These are phyloP conservation scores for Mesoclemmys tuberculata DNA, from an alignment of 2,113 vertebrate genomes.

Conservation along the genomic window DNA sequence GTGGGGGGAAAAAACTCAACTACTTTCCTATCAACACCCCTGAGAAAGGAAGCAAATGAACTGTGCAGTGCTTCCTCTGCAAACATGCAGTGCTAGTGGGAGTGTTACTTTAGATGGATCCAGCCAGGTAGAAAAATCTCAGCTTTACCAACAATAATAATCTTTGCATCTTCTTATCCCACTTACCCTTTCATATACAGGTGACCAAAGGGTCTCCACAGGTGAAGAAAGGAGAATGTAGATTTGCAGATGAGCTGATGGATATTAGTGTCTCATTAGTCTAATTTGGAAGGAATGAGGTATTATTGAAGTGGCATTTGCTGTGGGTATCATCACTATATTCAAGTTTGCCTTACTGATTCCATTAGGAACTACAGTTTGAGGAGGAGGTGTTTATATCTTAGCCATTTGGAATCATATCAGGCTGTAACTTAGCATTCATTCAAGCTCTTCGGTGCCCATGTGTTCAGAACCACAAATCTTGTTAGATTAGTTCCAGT, in stretches of 20 bases:
- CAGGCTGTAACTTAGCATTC: slow-evolving; percentile 57
- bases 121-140: not conserved
- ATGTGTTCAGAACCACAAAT: slow-evolving; percentile 75
- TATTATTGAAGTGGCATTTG: not conserved
- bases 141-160: not conserved
- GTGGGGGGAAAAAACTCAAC: not conserved
- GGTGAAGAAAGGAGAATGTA: not conserved
- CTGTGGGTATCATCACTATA: not conserved
- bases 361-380: slow-evolving; percentile 27
- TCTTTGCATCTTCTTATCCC: not conserved
- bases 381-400: slow-evolving; percentile 8
- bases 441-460: slow-evolving; percentile 59
- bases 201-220: not conserved
- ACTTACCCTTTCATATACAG: not conserved
- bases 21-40: not conserved
- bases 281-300: not conserved
- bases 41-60: not conserved
- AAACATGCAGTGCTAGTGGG: not conserved
- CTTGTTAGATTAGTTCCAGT: slow-evolving; percentile 69
- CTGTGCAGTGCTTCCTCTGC: not conserved
- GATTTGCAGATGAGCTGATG: not conserved
- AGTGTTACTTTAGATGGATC: not conserved
- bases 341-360: not conserved
- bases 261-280: not conserved
- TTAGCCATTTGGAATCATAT: slow-evolving; percentile 49